These are phyloP conservation scores for Xanthorhoe spadicearia DNA, from an alignment of 2,888 invertebrate species.

Conservation along the genomic window DNA sequence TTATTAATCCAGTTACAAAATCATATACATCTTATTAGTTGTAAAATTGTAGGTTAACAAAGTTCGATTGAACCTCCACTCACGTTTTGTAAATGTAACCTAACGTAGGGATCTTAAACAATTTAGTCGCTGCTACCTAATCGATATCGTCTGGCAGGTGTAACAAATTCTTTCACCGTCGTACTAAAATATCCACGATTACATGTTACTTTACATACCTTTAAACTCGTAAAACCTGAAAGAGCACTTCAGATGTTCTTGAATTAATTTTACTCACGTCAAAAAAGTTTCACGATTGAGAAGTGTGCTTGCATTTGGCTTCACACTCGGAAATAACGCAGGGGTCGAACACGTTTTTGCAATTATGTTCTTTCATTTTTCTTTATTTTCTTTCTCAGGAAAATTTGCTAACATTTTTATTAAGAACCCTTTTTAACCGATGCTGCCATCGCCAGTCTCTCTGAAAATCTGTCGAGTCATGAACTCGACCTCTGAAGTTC, in stretches of 20 bases:
- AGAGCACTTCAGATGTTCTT: neutral
- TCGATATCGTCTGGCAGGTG: constrained; percentile 24
- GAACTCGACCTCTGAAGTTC: neutral
- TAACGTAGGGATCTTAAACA: constrained; percentile 9
- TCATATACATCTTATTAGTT: no score
- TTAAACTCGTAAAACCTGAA: neutral
- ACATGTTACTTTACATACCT: neutral
- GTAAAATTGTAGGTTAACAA: neutral
- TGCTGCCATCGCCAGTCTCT: neutral
- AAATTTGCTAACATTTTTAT: no score
- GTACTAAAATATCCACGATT: constrained; percentile 11
- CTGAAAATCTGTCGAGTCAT: neutral
- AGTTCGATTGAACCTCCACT: constrained; percentile 4
- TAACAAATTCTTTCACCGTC: constrained; percentile 18
- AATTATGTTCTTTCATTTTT: no score
- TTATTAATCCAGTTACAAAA: no score
- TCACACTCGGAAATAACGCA: no score
- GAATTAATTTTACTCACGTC: neutral
- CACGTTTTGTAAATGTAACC: constrained; percentile 12
- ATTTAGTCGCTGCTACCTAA: constrained; percentile 16
- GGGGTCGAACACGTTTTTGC: no score
- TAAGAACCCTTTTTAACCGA: neutral
- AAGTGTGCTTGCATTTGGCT: no score
- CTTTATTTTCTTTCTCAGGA: no score
- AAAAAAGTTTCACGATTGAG: neutral